A percentile compares a stretch with the other conserved stretches of the same genome.
phyloP scores from a whole-genome alignment of 2,113 vertebrate genomes.

The Pseudolaguvia tuberculata region DNA sequence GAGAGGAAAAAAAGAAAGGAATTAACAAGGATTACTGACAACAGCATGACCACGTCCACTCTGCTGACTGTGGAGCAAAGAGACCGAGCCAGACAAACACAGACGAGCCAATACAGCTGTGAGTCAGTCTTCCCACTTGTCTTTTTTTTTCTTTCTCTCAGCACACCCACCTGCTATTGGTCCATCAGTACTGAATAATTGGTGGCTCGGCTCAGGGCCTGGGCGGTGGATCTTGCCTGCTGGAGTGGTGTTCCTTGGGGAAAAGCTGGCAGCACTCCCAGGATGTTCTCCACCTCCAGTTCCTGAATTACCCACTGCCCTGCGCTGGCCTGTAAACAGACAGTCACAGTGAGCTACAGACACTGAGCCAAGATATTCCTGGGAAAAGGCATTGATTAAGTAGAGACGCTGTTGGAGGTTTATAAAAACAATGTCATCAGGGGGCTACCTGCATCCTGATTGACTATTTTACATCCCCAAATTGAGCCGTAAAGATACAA shows the following conservation, averaged over 20 bases:
- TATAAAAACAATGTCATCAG: constrained; percentile 1
- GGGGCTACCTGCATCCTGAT: not conserved
- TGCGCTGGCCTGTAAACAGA: constrained; percentile 52
- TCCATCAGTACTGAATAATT: constrained; percentile 57
- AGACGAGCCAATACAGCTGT: constrained; percentile 34
- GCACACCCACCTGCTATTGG: constrained; percentile 54
- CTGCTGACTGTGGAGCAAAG: constrained; percentile 25
- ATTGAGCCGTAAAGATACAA: no score
- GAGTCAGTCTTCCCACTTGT: constrained; percentile 38
- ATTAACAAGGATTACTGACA: constrained; percentile 23
- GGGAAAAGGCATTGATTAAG: constrained; percentile 4
- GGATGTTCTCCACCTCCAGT: constrained; percentile 53
- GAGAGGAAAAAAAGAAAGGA: constrained; percentile 2
- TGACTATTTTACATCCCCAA: not conserved
- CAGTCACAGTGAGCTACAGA: constrained; percentile 16
- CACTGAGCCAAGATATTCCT: not conserved
- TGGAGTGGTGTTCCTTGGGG: constrained; percentile 49
- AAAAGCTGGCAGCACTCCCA: constrained; percentile 52
- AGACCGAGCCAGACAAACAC: constrained; percentile 8
- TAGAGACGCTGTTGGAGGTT: not conserved
- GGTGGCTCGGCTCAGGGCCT: constrained; percentile 57
- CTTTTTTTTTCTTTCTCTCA: constrained; percentile 37
- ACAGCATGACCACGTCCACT: constrained; percentile 30
- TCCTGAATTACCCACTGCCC: constrained; percentile 51
- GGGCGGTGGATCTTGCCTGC: constrained; percentile 54